Evolutionary conservation across 2,888 invertebrate genomes (phyloP), one percentile per base, ranked within the genome.

Genomic region (Eremobia ochroleuca): DNA sequence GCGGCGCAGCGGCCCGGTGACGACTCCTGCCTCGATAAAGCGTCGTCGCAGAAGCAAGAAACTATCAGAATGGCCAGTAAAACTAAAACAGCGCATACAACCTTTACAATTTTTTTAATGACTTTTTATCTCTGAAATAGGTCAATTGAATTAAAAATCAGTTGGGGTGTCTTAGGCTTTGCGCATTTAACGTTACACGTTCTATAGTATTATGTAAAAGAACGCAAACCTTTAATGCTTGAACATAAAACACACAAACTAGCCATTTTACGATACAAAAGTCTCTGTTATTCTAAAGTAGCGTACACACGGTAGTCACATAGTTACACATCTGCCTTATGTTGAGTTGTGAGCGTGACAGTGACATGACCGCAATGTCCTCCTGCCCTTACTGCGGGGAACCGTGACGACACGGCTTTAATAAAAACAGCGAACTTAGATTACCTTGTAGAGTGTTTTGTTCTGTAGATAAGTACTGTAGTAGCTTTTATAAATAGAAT

Each of bases 301-400:
- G 61, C 21, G 13, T 70, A 68, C 71, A 68, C 40, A 59, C 31
- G 31, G 31, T 59, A 49, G n/a, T 9, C 34, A 70, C 40, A 52
- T 70, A 61, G 13, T 4, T 25, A 62, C 34, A 37, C 34, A 31
- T 67, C n/a, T 65, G 46, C n/a, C 13, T 34, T 59, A 37, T 78
- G 70, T 61, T 25, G 34, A 73, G 40, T 62, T 72, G 77, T 78
- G 85, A 84, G 69, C 40, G 75, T 83, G 89, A 90, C 88, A 79
- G 61, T 86, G 85, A 86, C 83, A 72, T 79, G 77, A 87, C 90
- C 90, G 73, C 85, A 88, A 72, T 76, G 77, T 77, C 75, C 74
- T 64, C 61, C 59, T 65, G 65, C 59, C 46, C 77, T 79, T 67
- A 75, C 43, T 58, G 66, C 18, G n/a, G 73, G 31, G 3, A 34